phyloP scores from a whole-genome alignment of 2,113 vertebrate genomes.

The Meles meles region DNA sequence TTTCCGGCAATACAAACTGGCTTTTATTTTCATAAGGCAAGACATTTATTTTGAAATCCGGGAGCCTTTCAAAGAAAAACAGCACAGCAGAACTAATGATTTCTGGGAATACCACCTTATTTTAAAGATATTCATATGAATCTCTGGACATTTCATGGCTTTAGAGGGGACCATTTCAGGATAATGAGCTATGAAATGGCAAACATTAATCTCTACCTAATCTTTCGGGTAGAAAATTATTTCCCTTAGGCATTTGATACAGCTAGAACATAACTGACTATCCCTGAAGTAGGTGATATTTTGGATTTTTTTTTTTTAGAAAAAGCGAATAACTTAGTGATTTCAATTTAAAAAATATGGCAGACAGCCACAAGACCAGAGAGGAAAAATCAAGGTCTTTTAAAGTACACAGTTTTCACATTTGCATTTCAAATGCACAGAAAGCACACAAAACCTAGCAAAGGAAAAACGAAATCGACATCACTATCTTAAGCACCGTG shows the following conservation, averaged over 20 bases:
- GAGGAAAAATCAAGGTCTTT: not conserved
- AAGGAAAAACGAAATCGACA: not conserved
- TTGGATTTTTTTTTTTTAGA: not conserved
- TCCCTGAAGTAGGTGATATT: constrained; percentile 31
- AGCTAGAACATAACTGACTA: constrained; percentile 15
- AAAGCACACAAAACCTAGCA: not conserved
- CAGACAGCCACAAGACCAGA: not conserved
- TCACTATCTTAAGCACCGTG: not conserved
- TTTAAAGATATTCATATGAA: not conserved
- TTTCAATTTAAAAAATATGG: not conserved
- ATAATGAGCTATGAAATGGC: constrained; percentile 32
- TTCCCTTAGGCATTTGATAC: constrained; percentile 39
- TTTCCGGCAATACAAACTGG: not conserved
- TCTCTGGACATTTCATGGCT: not conserved
- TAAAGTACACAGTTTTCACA: not conserved
- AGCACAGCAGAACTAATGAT: not conserved
- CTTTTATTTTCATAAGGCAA: constrained; percentile 41
- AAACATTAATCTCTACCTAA: constrained; percentile 61
- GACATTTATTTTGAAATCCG: constrained; percentile 40
- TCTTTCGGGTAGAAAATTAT: constrained; percentile 68
- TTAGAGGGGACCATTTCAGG: not conserved
- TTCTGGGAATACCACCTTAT: not conserved
- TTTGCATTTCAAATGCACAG: constrained; percentile 10
- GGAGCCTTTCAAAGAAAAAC: not conserved
- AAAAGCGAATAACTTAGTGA: not conserved